A percentile compares a stretch with the other conserved stretches of the same genome.
Evolutionary conservation across 2,113 vertebrate species (phyloP).

Genomic region (Alligator sinensis): DNA sequence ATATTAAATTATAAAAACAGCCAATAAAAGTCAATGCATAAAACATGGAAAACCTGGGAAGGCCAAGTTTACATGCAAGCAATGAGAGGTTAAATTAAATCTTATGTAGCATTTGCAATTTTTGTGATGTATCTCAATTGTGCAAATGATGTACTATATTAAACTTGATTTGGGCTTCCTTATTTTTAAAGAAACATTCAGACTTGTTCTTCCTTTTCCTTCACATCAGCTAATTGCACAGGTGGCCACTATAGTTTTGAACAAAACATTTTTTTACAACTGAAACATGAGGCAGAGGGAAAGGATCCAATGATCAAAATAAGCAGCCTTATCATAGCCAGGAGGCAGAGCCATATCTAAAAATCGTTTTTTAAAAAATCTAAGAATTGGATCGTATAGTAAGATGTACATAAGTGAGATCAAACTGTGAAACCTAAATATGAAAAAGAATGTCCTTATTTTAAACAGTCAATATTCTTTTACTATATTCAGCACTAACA

Average conservation of each 20-base stretch:
- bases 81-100: fast-evolving
- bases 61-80: fast-evolving
- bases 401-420: no score
- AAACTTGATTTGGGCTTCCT: neutral
- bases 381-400: neutral
- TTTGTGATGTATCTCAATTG: neutral
- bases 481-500: neutral
- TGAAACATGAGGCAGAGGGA: neutral
- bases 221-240: neutral
- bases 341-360: neutral
- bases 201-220: neutral
- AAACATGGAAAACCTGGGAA: neutral
- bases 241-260: no score
- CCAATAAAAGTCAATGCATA: neutral
- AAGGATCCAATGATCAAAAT: neutral
- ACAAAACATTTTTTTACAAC: neutral
- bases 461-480: neutral
- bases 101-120: neutral
- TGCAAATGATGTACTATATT: neutral
- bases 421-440: neutral
- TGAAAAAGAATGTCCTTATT: neutral
- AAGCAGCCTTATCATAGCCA: neutral
- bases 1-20: neutral
- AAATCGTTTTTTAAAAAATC: neutral
- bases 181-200: neutral